These are phyloP conservation scores for Clarias fuscus DNA, from an alignment of 2,797 vertebrate genomes.

Conservation along the genomic window DNA sequence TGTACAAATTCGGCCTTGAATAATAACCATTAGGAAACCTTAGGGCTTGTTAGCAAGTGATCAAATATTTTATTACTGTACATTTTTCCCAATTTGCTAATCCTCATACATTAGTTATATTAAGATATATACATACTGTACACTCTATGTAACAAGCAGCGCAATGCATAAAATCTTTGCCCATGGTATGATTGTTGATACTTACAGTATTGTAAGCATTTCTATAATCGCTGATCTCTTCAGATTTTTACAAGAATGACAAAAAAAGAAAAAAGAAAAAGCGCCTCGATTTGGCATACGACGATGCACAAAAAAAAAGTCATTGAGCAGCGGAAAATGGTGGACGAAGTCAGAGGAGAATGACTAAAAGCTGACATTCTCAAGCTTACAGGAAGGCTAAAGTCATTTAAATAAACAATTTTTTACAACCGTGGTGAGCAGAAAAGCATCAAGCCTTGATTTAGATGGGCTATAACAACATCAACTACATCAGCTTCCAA, in stretches of 20 bases:
- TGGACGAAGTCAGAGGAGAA: not conserved
- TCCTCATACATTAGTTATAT: too few relatives aligned
- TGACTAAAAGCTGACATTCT: not conserved
- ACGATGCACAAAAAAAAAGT: not conserved
- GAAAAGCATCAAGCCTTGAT: not conserved
- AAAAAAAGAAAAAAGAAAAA: not conserved
- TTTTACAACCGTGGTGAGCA: not conserved
- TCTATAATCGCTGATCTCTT: not conserved
- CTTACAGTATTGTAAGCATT: too few relatives aligned
- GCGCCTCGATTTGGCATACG: not conserved
- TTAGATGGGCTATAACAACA: not conserved
- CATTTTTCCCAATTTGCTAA: not conserved
- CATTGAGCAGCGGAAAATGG: not conserved
- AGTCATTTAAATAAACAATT: not conserved
- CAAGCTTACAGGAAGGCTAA: not conserved
- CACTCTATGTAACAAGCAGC: not conserved
- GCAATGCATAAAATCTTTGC: not conserved
- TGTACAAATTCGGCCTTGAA: not conserved
- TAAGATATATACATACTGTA: too few relatives aligned
- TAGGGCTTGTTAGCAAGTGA: not conserved
- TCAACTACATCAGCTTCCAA: not conserved
- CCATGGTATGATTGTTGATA: too few relatives aligned
- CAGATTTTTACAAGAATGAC: not conserved
- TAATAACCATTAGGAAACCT: not conserved
- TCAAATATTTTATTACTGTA: not conserved